Base-by-base conservation (phyloP, 2,797 vertebrate species). In the Myotis myotis region DNA sequence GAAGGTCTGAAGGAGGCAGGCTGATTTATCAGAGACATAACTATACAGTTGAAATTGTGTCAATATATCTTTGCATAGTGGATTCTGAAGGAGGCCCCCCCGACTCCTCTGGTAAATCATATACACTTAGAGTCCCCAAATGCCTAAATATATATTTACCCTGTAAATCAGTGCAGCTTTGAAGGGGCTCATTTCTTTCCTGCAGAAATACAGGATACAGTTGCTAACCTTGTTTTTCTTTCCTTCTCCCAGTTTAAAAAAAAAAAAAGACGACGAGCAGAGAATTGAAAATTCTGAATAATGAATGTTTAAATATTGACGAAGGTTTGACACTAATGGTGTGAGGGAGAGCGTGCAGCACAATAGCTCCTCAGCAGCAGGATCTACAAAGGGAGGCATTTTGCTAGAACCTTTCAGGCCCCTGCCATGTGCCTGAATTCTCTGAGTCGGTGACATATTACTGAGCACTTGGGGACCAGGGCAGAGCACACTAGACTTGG, bases 81-180 rank as follows among this genome's bases (percentile, higher is more conserved):
- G 86, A 64, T 96, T 93, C 93, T 89, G 83, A 97, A 96, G 53
- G 95, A 97, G 96, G 94, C 83, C 80, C 96, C 91, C n/a, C 5
- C 83, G 2, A 96, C 96, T 96, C 97, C 96, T 96, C 94, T 92
- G 89, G 86, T 96, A 97, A 97, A 97, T 97, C 97, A 96, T 96
- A 96, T 79, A 95, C 87, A 96, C 96, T 97, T 96, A 96, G 97
- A 97, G 86, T 96, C 86, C 88, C 93, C 89, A 97, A 97, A 96
- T 97, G 95, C 93, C 87, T 96, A 97, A 97, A 97, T 97, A 96
- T 95, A 96, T 97, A 97, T 97, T 97, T 97, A 97, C 95, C 92
- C 92, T 96, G 95, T 97, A 97, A 97, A 96, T 97, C 97, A 97
- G 91, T 78, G 89, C 76, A 13, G 83, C 91, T 96, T 95, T 95